Evolutionary conservation across 2,113 vertebrate genomes (phyloP).

Genomic region (Chaenogobius annularis): DNA sequence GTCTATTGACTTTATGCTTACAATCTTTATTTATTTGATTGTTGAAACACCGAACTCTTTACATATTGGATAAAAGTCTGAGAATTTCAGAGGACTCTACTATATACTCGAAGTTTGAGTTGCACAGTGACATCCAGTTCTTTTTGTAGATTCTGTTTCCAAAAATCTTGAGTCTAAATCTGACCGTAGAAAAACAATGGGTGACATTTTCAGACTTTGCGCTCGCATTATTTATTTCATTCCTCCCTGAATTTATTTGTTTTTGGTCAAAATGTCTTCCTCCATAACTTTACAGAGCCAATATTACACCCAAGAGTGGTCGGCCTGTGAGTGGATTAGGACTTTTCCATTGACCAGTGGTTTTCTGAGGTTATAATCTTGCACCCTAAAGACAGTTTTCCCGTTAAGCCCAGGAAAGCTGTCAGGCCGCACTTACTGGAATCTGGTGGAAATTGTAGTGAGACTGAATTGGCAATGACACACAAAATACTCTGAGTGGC

Average conservation of each 20-base stretch:
- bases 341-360: constrained; percentile 76
- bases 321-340: constrained; percentile 64
- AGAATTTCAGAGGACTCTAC: neutral
- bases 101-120: neutral
- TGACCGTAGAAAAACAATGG: constrained; percentile 46
- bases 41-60: neutral
- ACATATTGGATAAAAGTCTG: neutral
- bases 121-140: neutral
- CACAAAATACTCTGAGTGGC: constrained; percentile 43
- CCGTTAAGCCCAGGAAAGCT: constrained; percentile 73
- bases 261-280: constrained; percentile 74
- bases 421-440: constrained; percentile 75
- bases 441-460: constrained; percentile 63
- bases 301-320: constrained; percentile 63
- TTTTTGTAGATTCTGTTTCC: constrained; percentile 18
- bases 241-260: constrained; percentile 72
- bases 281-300: constrained; percentile 62
- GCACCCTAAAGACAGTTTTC: constrained; percentile 74
- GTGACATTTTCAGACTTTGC: constrained; percentile 42
- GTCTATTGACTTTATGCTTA: neutral
- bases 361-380: constrained; percentile 76
- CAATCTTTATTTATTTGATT: neutral
- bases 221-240: constrained; percentile 61
- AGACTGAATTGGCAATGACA: constrained; percentile 55
- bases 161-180: constrained; percentile 23